Evolutionary conservation across 2,888 invertebrate species (phyloP).

Genomic region (Drosophila kanekoi): DNA sequence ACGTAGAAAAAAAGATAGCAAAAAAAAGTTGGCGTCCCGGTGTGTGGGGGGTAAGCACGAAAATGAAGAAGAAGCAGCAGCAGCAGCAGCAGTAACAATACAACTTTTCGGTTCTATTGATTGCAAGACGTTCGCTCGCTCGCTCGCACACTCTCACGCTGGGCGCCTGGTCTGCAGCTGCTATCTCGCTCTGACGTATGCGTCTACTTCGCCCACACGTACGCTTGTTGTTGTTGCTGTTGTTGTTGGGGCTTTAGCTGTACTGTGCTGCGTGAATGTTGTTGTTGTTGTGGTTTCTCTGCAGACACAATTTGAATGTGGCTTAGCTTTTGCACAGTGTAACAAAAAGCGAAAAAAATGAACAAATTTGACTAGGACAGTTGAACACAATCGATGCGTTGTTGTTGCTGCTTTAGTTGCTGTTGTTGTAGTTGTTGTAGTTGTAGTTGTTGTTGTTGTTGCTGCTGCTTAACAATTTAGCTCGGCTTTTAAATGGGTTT

Average conservation of each 20-base stretch:
- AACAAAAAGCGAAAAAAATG: constrained; percentile 38
- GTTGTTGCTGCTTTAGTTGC: constrained; percentile 14
- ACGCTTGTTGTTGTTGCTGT: constrained; percentile 11
- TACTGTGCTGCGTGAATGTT: constrained; percentile 22
- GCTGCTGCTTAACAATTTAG: constrained; percentile 13
- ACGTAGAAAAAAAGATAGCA: constrained; percentile 15
- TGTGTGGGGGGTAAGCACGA: not conserved
- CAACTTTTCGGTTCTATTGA: constrained; percentile 54
- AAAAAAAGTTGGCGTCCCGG: not conserved
- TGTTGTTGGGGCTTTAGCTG: constrained; percentile 9
- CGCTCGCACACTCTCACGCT: constrained; percentile 19
- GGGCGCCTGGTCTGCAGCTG: constrained; percentile 7
- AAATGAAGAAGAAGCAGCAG: not conserved
- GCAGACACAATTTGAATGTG: not conserved
- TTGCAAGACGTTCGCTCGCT: constrained; percentile 52
- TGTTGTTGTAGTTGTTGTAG: not conserved
- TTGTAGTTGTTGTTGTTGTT: constrained; percentile 12
- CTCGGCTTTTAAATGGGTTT: constrained; percentile 10
- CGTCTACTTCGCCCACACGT: not conserved
- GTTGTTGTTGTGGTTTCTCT: constrained; percentile 18
- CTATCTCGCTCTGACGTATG: constrained; percentile 45
- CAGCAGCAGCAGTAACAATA: constrained; percentile 2
- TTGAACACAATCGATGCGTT: constrained; percentile 43
- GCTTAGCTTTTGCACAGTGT: constrained; percentile 32
- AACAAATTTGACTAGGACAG: constrained; percentile 45